Evolutionary conservation across 2,113 vertebrate species (phyloP), one percentile per base, ranked within the genome.

Genomic region (Lophotis ruficrista): DNA sequence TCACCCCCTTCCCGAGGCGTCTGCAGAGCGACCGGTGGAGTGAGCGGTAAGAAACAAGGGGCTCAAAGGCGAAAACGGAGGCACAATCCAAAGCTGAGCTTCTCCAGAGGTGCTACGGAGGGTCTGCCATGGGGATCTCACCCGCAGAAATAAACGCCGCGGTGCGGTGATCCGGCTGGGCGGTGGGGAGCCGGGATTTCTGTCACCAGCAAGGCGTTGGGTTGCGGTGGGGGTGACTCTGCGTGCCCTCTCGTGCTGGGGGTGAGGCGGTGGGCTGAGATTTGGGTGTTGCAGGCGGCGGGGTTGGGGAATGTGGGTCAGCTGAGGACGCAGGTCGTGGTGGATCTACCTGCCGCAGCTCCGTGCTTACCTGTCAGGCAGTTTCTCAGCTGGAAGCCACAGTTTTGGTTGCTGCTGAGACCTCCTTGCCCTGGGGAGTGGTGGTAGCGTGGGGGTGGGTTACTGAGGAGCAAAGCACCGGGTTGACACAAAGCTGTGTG

Each of bases 21-120:
- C 79, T 64, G 38, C 62, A 30, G 90, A 87, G 66, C 15, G 15
- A 45, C 28, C 0, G 7, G 53, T 6, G 4, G 23, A 68, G 47
- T 30, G 50, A 85, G 22, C 31, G 8, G 2, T 37, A 37, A 53
- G 68, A 86, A 58, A 97, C 95, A 94, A 83, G 23, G 58, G 2
- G 17, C 25, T 78, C 73, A 4, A 60, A 89, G 96, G 95, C 92
- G 90, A 94, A 83, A 83, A 43, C 16, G 10, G 14, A 35, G 50
- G 38, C 31, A 5, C 12, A n/a, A 61, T 11, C 13, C 37, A 8
- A 87, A 79, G 20, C 14, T 53, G 54, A 51, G 6, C 23, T 37
- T 90, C 41, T 41, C 54, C 31, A 2, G 33, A 7, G 78, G 54
- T 2, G 0, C 25, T 62, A 0, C 6, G 60, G 37, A 61, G 14